These are phyloP conservation scores for Arrhamphus sclerolepis DNA, from an alignment of 2,797 vertebrate genomes.

Conservation along the genomic window DNA sequence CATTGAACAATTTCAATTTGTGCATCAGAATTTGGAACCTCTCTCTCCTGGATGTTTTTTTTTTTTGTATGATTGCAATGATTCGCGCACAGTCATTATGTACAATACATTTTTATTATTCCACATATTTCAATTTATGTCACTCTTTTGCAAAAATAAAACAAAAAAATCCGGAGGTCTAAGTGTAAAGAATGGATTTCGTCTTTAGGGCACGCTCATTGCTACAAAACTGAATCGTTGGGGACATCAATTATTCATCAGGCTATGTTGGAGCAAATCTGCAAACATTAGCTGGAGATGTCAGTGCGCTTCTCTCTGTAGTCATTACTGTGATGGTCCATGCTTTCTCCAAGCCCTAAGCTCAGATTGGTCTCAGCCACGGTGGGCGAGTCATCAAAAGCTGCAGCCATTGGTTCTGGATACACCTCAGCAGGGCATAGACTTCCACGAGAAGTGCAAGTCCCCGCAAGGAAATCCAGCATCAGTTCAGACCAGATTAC, in stretches of 20 bases:
- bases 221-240: neutral
- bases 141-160: no score
- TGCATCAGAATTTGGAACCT: no score
- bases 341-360: neutral
- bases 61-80: no score
- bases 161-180: no score
- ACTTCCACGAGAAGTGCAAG: slow-evolving; percentile 23
- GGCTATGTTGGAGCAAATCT: neutral
- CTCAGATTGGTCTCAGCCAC: slow-evolving; percentile 46
- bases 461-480: slow-evolving; percentile 65
- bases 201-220: neutral
- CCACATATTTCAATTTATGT: no score
- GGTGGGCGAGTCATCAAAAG: slow-evolving; percentile 36
- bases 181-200: neutral
- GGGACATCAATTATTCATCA: slow-evolving; percentile 1
- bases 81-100: no score
- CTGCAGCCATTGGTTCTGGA: slow-evolving; percentile 35
- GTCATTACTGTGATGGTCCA: neutral
- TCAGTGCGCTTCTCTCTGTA: slow-evolving; percentile 17
- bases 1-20: no score
- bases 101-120: no score
- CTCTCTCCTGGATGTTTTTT: no score
- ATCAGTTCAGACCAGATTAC: slow-evolving; percentile 73
- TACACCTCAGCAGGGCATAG: slow-evolving; percentile 14
- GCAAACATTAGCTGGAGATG: neutral